phyloP scores from a whole-genome alignment of 2,113 vertebrate species.

The Mandrillus leucophaeus region DNA sequence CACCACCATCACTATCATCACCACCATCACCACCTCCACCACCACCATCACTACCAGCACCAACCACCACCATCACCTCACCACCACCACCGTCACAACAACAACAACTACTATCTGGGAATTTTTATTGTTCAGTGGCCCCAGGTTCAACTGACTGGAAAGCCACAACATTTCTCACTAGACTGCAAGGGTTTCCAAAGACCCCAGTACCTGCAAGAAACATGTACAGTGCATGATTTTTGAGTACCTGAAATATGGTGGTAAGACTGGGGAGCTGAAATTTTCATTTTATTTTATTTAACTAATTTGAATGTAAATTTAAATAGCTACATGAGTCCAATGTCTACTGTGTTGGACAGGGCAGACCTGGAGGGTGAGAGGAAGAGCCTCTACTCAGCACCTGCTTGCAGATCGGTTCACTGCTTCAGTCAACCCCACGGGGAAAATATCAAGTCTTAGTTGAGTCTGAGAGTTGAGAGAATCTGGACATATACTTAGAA shows the following conservation, averaged over 20 bases:
- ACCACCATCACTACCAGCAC: background rate
- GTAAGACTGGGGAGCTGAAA: background rate
- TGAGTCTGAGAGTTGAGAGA: background rate
- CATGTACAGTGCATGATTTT: fast-evolving
- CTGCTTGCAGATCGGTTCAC: background rate
- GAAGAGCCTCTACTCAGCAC: background rate
- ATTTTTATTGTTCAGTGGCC: background rate
- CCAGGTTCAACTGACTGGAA: background rate
- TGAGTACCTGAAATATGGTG: background rate
- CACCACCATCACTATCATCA: background rate
- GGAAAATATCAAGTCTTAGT: background rate
- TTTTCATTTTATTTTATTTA: background rate
- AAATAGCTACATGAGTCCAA: background rate
- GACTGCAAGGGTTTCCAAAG: background rate
- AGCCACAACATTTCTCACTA: background rate
- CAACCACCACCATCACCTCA: background rate
- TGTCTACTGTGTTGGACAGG: background rate
- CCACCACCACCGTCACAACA: background rate
- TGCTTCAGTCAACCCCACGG: background rate
- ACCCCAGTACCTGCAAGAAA: background rate
- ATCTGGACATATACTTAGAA: background rate
- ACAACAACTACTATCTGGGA: background rate
- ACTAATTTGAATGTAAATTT: background rate
- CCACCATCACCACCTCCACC: background rate
- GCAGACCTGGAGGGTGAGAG: background rate